Conservation (phyloP, 2,797 vertebrate genomes). For the Bovichtus diacanthus region DNA sequence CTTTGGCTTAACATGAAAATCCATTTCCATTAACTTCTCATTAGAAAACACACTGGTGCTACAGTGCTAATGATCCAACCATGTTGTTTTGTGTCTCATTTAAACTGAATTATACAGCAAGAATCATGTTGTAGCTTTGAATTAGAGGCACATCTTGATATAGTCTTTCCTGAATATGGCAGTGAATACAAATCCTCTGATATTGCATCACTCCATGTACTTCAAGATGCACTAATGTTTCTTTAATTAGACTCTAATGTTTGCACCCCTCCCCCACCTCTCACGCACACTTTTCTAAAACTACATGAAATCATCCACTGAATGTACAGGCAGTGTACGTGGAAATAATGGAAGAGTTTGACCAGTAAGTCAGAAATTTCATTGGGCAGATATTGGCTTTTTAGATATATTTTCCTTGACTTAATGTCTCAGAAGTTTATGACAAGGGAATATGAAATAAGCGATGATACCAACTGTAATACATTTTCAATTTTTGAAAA, state of each 20-base stretch:
- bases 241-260: slow-evolving; percentile 71
- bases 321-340: slow-evolving; percentile 1
- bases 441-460: not conserved
- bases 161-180: slow-evolving; percentile 5
- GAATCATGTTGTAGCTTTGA: slow-evolving; percentile 9
- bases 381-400: not conserved
- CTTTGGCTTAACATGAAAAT: slow-evolving; percentile 65
- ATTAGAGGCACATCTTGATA: slow-evolving; percentile 10
- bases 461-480: fast-evolving
- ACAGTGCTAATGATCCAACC: slow-evolving; percentile 53
- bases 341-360: slow-evolving; percentile 2
- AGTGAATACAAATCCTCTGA: slow-evolving; percentile 42
- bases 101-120: slow-evolving; percentile 48
- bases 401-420: not conserved
- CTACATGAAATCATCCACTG: slow-evolving; percentile 48
- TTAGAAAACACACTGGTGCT: slow-evolving; percentile 52
- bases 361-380: not conserved
- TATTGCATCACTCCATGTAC: slow-evolving; percentile 43
- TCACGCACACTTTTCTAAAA: slow-evolving; percentile 5
- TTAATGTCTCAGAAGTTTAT: not conserved
- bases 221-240: slow-evolving; percentile 57
- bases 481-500: not conserved
- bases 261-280: slow-evolving; percentile 52
- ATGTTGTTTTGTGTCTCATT: slow-evolving; percentile 43
- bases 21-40: slow-evolving; percentile 76